Evolutionary conservation across 2,888 invertebrate genomes (phyloP), one percentile per base, ranked within the genome.

Genomic region (Tachystola acroxantha): DNA sequence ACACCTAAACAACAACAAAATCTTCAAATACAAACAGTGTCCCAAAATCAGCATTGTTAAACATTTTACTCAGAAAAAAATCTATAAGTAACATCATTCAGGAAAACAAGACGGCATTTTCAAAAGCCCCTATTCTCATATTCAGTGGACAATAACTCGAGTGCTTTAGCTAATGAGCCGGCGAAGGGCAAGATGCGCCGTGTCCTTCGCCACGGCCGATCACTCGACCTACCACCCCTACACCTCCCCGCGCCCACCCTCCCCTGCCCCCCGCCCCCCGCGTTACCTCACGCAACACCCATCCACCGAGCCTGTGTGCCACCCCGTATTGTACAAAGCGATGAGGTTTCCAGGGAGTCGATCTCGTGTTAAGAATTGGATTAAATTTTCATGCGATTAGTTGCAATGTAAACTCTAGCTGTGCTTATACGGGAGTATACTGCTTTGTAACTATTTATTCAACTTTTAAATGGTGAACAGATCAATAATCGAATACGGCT

Each of bases 151-250:
- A 63, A 61, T 61, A 61, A 57, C 55, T 64, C 53, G 47, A 71
- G 63, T 60, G 62, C 57, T 52, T 50, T 50, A 53, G 56, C 62
- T 72, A 73, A 68, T 72, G 72, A 72, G 65, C 48, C 59, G 50
- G 40, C 56, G 60, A 62, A 69, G 65, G 69, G 69, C 63, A 66
- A 69, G 70, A 69, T 61, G 65, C 61, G 66, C 60, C 55, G 55
- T 62, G 71, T 68, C 73, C 74, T 67, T 67, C 68, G 56, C 49
- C 52, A 55, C 54, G 69, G 64, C 64, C 68, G 69, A 75, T 76
- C 71, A 71, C 73, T 73, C 68, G 67, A 64, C 70, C 64, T 54
- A 37, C 45, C 40, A 43, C 30, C 36, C 45, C 36, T 45, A 39
- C 24, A 32, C 41, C 44, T 33, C 35, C 45, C 37, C 32, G 38